phyloP scores from a whole-genome alignment of 2,888 invertebrate species.

The Lochmaea crataegi region DNA sequence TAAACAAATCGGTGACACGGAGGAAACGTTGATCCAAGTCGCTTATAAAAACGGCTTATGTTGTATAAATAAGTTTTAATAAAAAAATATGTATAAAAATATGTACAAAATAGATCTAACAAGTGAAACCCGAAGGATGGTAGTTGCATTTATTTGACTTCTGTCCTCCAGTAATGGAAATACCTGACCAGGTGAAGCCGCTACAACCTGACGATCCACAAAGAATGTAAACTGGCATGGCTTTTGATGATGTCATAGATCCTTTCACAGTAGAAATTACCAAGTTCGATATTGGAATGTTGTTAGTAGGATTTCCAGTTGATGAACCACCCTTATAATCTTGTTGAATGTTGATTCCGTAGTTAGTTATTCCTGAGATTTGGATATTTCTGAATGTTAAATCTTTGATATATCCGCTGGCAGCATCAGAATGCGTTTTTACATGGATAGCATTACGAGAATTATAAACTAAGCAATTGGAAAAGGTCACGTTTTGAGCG shows the following conservation, averaged over 20 bases:
- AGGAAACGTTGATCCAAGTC: too few relatives aligned
- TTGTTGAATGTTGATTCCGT: constrained; percentile 47
- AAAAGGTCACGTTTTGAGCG: constrained; percentile 43
- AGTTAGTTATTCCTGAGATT: constrained; percentile 42
- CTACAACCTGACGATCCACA: constrained; percentile 43
- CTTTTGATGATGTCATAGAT: constrained; percentile 39
- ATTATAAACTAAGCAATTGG: constrained; percentile 40
- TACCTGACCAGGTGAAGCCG: constrained; percentile 44
- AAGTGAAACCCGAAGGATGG: constrained; percentile 39
- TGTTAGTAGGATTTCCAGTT: constrained; percentile 39
- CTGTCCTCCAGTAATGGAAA: constrained; percentile 36
- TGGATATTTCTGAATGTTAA: constrained; percentile 45
- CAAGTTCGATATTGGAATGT: constrained; percentile 46
- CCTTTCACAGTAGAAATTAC: constrained; percentile 37
- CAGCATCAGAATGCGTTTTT: constrained; percentile 47
- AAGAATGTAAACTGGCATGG: constrained; percentile 45
- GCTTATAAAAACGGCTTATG: too few relatives aligned
- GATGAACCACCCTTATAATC: constrained; percentile 44
- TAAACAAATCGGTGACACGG: too few relatives aligned
- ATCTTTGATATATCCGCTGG: constrained; percentile 40
- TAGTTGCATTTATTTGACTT: constrained; percentile 43
- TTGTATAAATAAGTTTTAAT: not conserved
- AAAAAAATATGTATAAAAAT: not conserved
- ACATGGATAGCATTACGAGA: constrained; percentile 49
- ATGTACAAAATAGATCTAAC: constrained; percentile 11